Evolutionary conservation across 2,797 vertebrate species (phyloP), one percentile per base, ranked within the genome.

Genomic region (Gastrophryne carolinensis): DNA sequence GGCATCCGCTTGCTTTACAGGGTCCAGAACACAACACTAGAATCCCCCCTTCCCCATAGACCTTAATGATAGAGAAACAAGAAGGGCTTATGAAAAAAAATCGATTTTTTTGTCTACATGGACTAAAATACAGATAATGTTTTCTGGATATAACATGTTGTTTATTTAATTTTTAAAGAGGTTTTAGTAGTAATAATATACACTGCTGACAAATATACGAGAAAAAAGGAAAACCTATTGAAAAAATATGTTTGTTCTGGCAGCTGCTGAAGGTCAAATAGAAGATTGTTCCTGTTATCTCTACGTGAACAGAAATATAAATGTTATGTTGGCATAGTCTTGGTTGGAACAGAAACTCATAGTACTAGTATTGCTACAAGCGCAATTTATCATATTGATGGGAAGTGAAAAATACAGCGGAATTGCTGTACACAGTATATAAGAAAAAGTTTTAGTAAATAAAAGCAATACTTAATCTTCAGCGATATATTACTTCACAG

Each of bases 251-350:
- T 69, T 44, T 69, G 53, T 69, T 72, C 29, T 52, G 66, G 58
- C 58, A 82, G 58, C 77, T 24, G 52, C 60, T 10, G 26, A 80
- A 60, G 50, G 54, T 80, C 52, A 73, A 23, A 23, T 73, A 60
- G 49, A 81, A 79, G 74, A 79, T 67, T 73, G 13, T 64, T 82
- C 50, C 63, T 69, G 29, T 49, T 82, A 65, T 67, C 29, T 49
- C 50, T 79, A 70, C 78, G 44, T 67, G 72, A 81, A 34, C 49
- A 81, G 79, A 81, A 5, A 4, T 62, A 68, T 26, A 79, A 80
- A 79, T 73, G n/a, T 52, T 70, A 68, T 2, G 34, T 52, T 19
- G 50, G 39, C 34, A 32, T 13, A 24, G 7, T 21, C 23, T 27
- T 24, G 52, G 35, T 30, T 30, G 24, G 24, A 21, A 57, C 68